Percentiles rank a stretch among this genome's conserved stretches.
phyloP scores from a whole-genome alignment of 2,113 vertebrate genomes.

The Brachyhypopomus gauderio region DNA sequence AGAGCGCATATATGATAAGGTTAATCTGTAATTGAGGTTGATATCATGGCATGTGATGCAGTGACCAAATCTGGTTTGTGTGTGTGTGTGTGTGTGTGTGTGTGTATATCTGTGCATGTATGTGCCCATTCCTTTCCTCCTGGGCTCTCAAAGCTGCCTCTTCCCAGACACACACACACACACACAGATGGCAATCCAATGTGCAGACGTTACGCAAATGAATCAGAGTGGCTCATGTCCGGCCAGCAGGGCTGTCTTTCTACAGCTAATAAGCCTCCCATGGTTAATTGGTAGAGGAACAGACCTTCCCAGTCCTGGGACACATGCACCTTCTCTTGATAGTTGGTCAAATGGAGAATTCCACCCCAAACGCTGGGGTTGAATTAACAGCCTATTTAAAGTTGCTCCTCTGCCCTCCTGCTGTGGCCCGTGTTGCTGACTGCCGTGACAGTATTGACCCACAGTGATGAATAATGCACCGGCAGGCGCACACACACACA shows the following conservation, averaged over 20 bases:
- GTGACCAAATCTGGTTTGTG: neutral
- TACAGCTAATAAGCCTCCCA: constrained; percentile 28
- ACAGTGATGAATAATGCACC: constrained; percentile 19
- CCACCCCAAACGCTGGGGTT: too few species aligned
- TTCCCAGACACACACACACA: constrained; percentile 22
- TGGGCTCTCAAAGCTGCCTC: constrained; percentile 21
- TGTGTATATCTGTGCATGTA: neutral
- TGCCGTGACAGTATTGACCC: constrained; percentile 25
- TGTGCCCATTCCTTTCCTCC: constrained; percentile 23
- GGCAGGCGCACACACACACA: neutral
- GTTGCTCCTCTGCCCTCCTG: neutral
- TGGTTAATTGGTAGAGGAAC: constrained; percentile 27
- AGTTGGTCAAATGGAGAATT: too few species aligned
- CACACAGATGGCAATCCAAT: constrained; percentile 46
- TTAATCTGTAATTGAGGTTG: neutral
- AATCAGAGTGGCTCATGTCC: constrained; percentile 28
- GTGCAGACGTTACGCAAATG: constrained; percentile 42
- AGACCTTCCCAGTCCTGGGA: neutral
- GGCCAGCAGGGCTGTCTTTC: constrained; percentile 23
- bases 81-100: constrained; percentile 8
- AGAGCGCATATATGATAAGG: neutral
- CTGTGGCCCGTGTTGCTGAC: neutral
- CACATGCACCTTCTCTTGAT: neutral
- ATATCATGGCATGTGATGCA: neutral
- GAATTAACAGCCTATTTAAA: neutral